Evolutionary conservation across 2,888 invertebrate species (phyloP).

Genomic region (Callyntrura guangdongensis): DNA sequence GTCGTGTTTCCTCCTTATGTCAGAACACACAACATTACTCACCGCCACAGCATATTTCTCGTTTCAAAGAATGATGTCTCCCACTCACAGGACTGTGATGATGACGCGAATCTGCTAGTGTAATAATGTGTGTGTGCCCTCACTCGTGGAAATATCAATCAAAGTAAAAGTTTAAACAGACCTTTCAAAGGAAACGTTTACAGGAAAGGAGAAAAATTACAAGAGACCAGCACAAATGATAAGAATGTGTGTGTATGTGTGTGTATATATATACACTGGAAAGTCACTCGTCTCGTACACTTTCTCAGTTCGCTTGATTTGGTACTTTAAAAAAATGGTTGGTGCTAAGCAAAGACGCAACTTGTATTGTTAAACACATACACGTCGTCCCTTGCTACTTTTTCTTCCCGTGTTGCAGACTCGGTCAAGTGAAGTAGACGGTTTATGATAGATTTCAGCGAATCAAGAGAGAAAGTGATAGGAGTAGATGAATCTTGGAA

Average conservation of each 20-base stretch:
- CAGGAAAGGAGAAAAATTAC: background rate
- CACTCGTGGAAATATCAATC: background rate
- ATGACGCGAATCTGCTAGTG: background rate
- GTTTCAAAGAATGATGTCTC: background rate
- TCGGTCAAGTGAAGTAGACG: slow-evolving; percentile 29
- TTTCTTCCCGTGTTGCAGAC: background rate
- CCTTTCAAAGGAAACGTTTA: background rate
- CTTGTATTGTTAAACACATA: too few relatives aligned
- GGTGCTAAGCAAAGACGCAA: background rate
- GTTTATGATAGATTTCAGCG: slow-evolving; percentile 52
- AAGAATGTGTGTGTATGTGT: background rate
- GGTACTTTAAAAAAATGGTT: background rate
- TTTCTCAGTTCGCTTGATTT: background rate
- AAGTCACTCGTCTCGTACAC: background rate
- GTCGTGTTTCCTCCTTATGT: background rate
- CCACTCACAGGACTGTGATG: background rate
- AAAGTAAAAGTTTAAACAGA: slow-evolving; percentile 10
- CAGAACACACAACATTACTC: background rate
- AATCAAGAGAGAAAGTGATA: slow-evolving; percentile 12
- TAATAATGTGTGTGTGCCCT: background rate
- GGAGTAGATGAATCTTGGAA: slow-evolving; percentile 24
- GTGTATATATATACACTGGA: too few relatives aligned
- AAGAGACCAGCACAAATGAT: background rate
- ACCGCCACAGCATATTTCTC: background rate
- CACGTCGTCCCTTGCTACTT: background rate